These are phyloP conservation scores for Synergus itoensis DNA, from an alignment of 2,888 invertebrate genomes.

Conservation along the genomic window DNA sequence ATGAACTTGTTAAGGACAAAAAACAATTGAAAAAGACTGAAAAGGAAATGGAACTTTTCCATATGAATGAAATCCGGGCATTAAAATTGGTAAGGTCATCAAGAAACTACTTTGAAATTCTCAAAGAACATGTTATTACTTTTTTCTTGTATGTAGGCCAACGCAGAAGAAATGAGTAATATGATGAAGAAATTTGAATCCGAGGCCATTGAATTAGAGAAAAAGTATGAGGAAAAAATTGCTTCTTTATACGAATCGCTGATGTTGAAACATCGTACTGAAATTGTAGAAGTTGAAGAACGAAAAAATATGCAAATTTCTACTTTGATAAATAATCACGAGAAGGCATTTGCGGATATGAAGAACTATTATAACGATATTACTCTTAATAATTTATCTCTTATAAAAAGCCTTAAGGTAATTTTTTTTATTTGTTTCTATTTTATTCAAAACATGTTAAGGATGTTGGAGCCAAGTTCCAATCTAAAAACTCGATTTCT, in stretches of 20 bases:
- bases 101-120: neutral
- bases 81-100: conserved; percentile 80
- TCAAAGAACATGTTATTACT: conserved; percentile 12
- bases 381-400: conserved; percentile 93
- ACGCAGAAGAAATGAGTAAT: conserved; percentile 51
- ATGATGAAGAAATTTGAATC: conserved; percentile 81
- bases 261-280: conserved; percentile 87
- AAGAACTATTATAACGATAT: conserved; percentile 98
- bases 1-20: conserved; percentile 87
- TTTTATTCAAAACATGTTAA: no score
- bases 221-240: conserved; percentile 87
- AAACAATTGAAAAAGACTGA: conserved; percentile 83
- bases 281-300: conserved; percentile 93
- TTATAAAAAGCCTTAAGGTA: conserved; percentile 93
- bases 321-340: conserved; percentile 89
- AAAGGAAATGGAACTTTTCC: conserved; percentile 84
- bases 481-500: no score
- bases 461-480: no score
- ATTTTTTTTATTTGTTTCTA: conserved; percentile 41
- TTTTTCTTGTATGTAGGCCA: conserved; percentile 34
- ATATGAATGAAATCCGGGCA: conserved; percentile 86
- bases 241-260: conserved; percentile 85
- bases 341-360: conserved; percentile 91
- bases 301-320: conserved; percentile 93
- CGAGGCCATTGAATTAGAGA: conserved; percentile 84